These are phyloP conservation scores for Spondyliosoma cantharus DNA, from an alignment of 2,797 vertebrate genomes.

Conservation along the genomic window DNA sequence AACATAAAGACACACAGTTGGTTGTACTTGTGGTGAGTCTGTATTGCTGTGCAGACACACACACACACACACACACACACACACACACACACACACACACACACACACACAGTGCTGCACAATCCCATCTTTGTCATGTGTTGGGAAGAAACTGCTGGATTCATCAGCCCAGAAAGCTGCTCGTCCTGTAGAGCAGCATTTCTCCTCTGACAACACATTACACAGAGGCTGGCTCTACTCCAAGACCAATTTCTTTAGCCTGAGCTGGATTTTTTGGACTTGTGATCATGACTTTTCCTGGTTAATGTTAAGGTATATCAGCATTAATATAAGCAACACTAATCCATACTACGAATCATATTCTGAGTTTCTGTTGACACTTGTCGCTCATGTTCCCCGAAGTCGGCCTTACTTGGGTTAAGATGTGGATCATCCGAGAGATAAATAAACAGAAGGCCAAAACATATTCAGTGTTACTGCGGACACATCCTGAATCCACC, in stretches of 20 bases:
- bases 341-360: not conserved
- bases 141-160: constrained; percentile 46
- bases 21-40: constrained; percentile 20
- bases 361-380: constrained; percentile 7
- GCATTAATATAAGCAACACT: not conserved
- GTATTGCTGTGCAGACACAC: constrained; percentile 11
- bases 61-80: constrained; percentile 1
- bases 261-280: constrained; percentile 16
- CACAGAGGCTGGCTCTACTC: constrained; percentile 39
- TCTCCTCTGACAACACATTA: constrained; percentile 30
- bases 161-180: constrained; percentile 47
- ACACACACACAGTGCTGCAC: constrained; percentile 22
- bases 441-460: not conserved
- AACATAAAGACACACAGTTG: not conserved
- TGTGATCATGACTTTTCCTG: not conserved
- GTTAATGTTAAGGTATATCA: not conserved
- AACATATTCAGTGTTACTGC: not conserved
- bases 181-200: constrained; percentile 30
- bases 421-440: not conserved
- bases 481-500: not conserved
- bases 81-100: not conserved
- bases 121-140: constrained; percentile 66
- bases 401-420: not conserved
- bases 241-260: constrained; percentile 2
- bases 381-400: not conserved